phyloP scores from a whole-genome alignment of 2,888 invertebrate species.

The Dimorphilus gyrociliatus region DNA sequence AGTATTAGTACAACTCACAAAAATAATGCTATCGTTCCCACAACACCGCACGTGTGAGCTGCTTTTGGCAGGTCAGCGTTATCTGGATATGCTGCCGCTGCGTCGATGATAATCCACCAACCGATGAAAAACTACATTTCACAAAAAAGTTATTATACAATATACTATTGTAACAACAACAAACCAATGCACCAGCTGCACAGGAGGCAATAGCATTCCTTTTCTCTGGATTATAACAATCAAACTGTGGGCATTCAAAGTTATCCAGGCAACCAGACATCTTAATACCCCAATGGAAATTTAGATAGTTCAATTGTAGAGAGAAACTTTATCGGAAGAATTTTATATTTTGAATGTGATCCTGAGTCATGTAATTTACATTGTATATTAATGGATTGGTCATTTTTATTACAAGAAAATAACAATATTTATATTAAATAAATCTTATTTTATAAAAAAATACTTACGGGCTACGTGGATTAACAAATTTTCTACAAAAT shows the following conservation, averaged over 20 bases:
- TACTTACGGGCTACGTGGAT: no score
- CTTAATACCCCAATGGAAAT: constrained; percentile 12
- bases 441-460: no score
- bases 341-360: no score
- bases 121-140: constrained; percentile 75
- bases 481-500: no score
- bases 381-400: no score
- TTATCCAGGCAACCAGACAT: constrained; percentile 55
- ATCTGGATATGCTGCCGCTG: constrained; percentile 56
- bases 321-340: no score
- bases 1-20: constrained; percentile 48
- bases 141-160: no score
- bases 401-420: no score
- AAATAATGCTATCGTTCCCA: constrained; percentile 78
- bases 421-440: no score
- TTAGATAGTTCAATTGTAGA: no score
- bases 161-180: no score
- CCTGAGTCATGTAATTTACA: no score
- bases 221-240: constrained; percentile 64
- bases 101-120: constrained; percentile 97
- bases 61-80: constrained; percentile 43
- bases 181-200: constrained; percentile 69
- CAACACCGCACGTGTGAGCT: constrained; percentile 78
- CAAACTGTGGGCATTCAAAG: constrained; percentile 47
- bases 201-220: constrained; percentile 72